Conservation (phyloP, 2,797 vertebrate genomes). For the Nothura maculosa region DNA sequence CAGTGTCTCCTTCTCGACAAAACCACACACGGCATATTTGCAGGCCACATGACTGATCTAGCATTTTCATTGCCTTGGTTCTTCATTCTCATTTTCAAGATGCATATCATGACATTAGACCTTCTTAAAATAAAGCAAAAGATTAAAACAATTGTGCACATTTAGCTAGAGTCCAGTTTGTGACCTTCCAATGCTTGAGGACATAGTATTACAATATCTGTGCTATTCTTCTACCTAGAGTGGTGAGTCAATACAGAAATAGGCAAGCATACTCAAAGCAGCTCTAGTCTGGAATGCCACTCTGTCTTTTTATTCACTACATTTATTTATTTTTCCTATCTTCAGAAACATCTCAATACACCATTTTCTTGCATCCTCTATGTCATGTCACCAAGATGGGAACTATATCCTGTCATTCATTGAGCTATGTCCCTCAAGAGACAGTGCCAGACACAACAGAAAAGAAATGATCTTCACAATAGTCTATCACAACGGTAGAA, state of each 20-base stretch:
- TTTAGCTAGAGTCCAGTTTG: not conserved
- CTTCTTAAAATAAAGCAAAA: not conserved
- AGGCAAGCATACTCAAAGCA: not conserved
- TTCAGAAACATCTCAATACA: not conserved
- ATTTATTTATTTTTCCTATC: not conserved
- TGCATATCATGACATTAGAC: not conserved
- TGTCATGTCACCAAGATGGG: not conserved
- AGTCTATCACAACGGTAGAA: not conserved
- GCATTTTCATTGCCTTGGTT: not conserved
- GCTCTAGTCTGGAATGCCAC: not conserved
- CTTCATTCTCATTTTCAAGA: not conserved
- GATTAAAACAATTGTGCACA: not conserved
- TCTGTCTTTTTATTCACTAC: not conserved
- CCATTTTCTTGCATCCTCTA: not conserved
- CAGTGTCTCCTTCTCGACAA: not conserved
- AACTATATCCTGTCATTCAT: not conserved
- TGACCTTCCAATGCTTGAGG: not conserved
- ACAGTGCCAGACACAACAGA: not conserved
- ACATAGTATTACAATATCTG: not conserved
- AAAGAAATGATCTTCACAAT: not conserved
- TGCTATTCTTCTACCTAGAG: not conserved
- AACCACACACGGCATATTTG: fast-evolving
- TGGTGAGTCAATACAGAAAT: not conserved
- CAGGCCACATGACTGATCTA: not conserved
- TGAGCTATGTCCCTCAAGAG: not conserved